Evolutionary conservation across 2,113 vertebrate species (phyloP), one percentile per base, ranked within the genome.

Genomic region (Otolemur garnettii): DNA sequence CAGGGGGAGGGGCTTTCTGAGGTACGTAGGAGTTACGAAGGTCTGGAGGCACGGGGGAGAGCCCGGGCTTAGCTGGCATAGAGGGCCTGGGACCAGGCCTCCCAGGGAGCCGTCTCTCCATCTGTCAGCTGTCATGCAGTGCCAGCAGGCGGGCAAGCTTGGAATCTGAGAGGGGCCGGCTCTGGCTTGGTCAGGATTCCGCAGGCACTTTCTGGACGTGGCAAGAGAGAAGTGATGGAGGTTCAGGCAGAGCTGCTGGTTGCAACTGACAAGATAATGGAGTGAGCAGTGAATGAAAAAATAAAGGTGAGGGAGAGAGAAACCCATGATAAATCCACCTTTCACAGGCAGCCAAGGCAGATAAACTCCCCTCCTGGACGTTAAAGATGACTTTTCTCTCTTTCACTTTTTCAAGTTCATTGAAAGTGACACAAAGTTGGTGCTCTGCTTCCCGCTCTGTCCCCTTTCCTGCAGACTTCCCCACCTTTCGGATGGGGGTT

Each of bases 201-300:
- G 0, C 42, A 30, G 72, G 82, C 24, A 22, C 81, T 84, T 87
- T 55, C 53, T 68, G 24, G 78, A 86, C 28, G 2, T 38, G 81
- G 83, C 81, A 66, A 59, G 33, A 38, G 11, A 45, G 0, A 30
- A 80, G 66, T 97, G 97, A 97, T 91, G 72, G 91, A 98, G 90
- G 75, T 77, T 96, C 87, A 7, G 13, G 87, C 83, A 93, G 93
- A 97, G 90, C 38, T 35, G 66, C 79, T 12, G 0, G 92, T 83
- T 97, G 96, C 90, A 87, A 87, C 90, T 96, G 97, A 96, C 97
- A 97, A 97, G 97, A 98, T 98, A 97, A 98, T 94, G 97, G 97
- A 98, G 96, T 96, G 97, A 98, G 96, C 95, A 96, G 83, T 93
- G 95, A 89, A 96, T 97, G 95, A 97, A 97, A 96, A 95, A 97